These are phyloP conservation scores for Elanus axillaris DNA, from an alignment of 2,113 vertebrate genomes.

Conservation along the genomic window DNA sequence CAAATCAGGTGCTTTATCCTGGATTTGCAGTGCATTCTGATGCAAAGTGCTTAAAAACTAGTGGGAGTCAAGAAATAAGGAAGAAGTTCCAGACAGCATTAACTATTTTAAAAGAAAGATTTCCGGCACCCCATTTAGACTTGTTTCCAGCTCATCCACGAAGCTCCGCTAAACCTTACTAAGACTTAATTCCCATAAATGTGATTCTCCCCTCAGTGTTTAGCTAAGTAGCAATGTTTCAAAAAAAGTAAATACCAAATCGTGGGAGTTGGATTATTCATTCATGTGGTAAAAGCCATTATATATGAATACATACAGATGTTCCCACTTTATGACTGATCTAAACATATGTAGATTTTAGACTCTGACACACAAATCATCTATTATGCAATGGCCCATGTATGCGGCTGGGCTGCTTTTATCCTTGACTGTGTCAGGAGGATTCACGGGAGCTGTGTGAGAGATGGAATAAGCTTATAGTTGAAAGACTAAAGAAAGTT, in stretches of 20 bases:
- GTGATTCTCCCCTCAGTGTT: not conserved
- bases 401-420: not conserved
- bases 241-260: conserved; percentile 43
- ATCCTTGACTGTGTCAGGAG: not conserved
- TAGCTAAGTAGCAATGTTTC: not conserved
- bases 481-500: conserved; percentile 7
- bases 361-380: conserved; percentile 21
- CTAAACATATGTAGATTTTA: conserved; percentile 46
- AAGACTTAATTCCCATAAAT: conserved; percentile 46
- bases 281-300: conserved; percentile 34
- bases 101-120: conserved; percentile 13
- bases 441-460: not conserved
- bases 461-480: not conserved
- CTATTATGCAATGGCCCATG: conserved; percentile 8
- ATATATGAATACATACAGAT: conserved; percentile 45
- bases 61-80: conserved; percentile 1
- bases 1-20: conserved; percentile 8
- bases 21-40: conserved; percentile 1
- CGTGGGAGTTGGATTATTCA: conserved; percentile 43
- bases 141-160: not conserved
- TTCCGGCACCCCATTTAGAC: conserved; percentile 18
- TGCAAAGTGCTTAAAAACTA: conserved; percentile 27
- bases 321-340: conserved; percentile 44
- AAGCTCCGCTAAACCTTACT: conserved; percentile 1
- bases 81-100: conserved; percentile 10